Conservation (phyloP, 2,888 invertebrate genomes). For the Hypercompe scribonia region DNA sequence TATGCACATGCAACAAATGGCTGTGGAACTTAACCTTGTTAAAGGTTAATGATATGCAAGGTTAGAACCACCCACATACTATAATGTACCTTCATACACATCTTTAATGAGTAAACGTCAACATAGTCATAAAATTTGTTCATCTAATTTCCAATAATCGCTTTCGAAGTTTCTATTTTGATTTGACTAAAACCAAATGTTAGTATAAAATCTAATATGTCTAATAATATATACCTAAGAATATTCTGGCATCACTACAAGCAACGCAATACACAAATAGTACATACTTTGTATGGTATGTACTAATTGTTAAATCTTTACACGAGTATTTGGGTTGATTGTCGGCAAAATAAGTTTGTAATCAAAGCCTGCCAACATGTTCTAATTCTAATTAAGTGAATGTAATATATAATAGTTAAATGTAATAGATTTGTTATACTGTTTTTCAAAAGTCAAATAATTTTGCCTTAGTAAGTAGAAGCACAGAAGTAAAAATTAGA, state of each 20-base stretch:
- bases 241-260: constrained; percentile 22
- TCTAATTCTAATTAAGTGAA: too few species aligned
- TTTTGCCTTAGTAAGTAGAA: too few species aligned
- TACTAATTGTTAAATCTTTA: constrained; percentile 52
- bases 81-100: neutral
- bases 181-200: too few species aligned
- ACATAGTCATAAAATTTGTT: too few species aligned
- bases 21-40: neutral
- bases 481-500: too few species aligned
- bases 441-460: too few species aligned
- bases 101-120: neutral
- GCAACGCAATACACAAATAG: constrained; percentile 53
- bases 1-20: neutral
- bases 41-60: neutral
- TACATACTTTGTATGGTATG: constrained; percentile 53
- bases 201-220: too few species aligned
- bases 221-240: neutral
- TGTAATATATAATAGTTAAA: too few species aligned
- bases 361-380: constrained; percentile 33
- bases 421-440: neutral
- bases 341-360: constrained; percentile 36
- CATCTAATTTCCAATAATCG: too few species aligned
- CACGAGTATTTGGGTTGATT: constrained; percentile 34
- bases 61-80: neutral
- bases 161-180: too few species aligned